A percentile compares a stretch with the other conserved stretches of the same genome.
Evolutionary conservation across 2,888 invertebrate genomes (phyloP).

Genomic region (Ormia ochracea): DNA sequence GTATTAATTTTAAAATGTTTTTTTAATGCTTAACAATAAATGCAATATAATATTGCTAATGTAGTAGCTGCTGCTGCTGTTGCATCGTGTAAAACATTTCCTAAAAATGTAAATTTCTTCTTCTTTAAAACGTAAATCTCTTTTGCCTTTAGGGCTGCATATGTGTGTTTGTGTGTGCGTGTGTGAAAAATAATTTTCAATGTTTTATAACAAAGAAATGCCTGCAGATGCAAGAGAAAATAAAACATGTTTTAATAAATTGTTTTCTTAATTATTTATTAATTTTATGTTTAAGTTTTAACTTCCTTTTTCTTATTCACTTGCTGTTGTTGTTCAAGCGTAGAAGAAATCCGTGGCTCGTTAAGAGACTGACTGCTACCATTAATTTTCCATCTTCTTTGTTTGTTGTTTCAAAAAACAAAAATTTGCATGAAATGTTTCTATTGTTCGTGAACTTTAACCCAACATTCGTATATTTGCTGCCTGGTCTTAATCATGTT

Average conservation of each 20-base stretch:
- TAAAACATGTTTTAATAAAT: conserved; percentile 13
- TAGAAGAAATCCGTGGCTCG: neutral
- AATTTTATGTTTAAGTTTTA: conserved; percentile 17
- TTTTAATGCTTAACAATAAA: neutral
- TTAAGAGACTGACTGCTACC: neutral
- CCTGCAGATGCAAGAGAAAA: neutral
- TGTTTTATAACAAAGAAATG: neutral
- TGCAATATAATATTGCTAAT: neutral
- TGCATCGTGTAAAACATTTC: conserved; percentile 11
- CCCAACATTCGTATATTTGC: conserved; percentile 15
- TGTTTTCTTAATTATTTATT: conserved; percentile 40
- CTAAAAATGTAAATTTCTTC: conserved; percentile 38
- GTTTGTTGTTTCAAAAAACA: neutral
- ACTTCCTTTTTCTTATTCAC: conserved; percentile 25
- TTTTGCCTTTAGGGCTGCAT: conserved; percentile 1
- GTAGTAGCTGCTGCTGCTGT: neutral
- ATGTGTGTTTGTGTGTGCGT: no score
- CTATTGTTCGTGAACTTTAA: conserved; percentile 49
- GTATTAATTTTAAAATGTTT: neutral
- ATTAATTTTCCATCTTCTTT: conserved; percentile 2
- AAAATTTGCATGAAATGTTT: conserved; percentile 36
- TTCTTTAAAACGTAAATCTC: no score
- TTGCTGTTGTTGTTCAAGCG: neutral
- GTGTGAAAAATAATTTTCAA: neutral
- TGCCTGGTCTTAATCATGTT: neutral